These are phyloP conservation scores for Syngnathus typhle DNA, from an alignment of 2,113 vertebrate species.

Conservation along the genomic window DNA sequence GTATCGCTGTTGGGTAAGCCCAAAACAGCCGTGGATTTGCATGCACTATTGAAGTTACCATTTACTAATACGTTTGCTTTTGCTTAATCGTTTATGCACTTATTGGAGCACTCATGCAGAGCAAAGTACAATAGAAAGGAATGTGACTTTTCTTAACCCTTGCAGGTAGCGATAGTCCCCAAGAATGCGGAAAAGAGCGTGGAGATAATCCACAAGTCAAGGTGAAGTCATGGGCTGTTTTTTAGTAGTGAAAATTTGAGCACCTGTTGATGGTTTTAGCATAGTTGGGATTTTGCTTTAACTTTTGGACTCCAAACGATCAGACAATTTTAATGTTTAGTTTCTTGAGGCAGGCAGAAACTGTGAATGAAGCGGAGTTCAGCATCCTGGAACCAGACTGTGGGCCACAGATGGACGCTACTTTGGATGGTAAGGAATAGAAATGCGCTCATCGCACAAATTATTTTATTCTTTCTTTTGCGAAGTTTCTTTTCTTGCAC, in stretches of 20 bases:
- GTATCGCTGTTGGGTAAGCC: neutral
- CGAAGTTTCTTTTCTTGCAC: neutral
- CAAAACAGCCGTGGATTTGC: neutral
- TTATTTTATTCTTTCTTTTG: neutral
- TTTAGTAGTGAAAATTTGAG: neutral
- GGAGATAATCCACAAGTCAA: constrained; percentile 13
- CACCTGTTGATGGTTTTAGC: neutral
- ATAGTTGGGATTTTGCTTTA: neutral
- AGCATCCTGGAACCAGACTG: constrained; percentile 1
- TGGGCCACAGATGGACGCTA: constrained; percentile 6
- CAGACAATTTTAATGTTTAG: neutral
- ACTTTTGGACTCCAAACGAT: neutral
- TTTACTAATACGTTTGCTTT: neutral
- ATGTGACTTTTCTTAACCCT: neutral
- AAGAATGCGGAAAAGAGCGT: constrained; percentile 8
- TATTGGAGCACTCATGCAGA: neutral
- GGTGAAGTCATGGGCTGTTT: neutral
- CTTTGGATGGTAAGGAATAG: constrained; percentile 25
- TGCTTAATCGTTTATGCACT: neutral
- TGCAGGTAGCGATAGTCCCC: constrained; percentile 14
- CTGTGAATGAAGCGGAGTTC: constrained; percentile 10
- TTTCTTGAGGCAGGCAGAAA: constrained; percentile 30
- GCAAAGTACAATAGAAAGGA: constrained; percentile 4
- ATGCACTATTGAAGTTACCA: neutral
- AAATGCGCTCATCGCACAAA: neutral